A percentile compares a stretch with the other conserved stretches of the same genome.
These are phyloP conservation scores for Acanthopagrus latus DNA, from an alignment of 2,797 vertebrate species.

Conservation along the genomic window DNA sequence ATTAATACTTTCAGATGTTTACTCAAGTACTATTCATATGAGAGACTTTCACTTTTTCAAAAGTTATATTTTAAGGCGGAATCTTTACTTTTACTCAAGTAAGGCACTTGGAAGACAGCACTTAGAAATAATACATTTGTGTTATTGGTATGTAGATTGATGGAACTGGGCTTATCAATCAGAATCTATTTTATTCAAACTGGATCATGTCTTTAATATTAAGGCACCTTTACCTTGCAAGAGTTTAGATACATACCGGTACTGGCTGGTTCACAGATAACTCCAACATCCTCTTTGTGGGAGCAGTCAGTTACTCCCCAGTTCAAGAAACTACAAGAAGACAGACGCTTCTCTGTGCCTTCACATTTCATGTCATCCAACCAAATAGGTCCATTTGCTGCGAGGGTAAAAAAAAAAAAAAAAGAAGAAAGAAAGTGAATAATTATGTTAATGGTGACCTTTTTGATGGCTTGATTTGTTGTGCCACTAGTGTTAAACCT, in stretches of 20 bases:
- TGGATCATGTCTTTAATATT: background rate
- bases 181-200: background rate
- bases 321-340: slow-evolving; percentile 71
- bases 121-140: no score
- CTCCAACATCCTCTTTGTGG: slow-evolving; percentile 84
- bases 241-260: slow-evolving; percentile 37
- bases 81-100: no score
- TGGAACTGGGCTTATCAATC: no score
- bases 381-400: slow-evolving; percentile 81
- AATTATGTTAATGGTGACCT: background rate
- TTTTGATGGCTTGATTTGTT: background rate
- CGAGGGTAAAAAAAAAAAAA: background rate
- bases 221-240: background rate
- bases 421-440: no score
- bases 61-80: no score
- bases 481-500: background rate
- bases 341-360: slow-evolving; percentile 78
- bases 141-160: no score
- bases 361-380: slow-evolving; percentile 82
- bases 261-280: slow-evolving; percentile 72
- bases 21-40: no score
- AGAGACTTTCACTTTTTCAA: no score
- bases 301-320: slow-evolving; percentile 83
- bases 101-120: no score
- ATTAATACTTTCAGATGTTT: no score